These are phyloP conservation scores for Hylia prasina DNA, from an alignment of 2,113 vertebrate species.

Conservation along the genomic window DNA sequence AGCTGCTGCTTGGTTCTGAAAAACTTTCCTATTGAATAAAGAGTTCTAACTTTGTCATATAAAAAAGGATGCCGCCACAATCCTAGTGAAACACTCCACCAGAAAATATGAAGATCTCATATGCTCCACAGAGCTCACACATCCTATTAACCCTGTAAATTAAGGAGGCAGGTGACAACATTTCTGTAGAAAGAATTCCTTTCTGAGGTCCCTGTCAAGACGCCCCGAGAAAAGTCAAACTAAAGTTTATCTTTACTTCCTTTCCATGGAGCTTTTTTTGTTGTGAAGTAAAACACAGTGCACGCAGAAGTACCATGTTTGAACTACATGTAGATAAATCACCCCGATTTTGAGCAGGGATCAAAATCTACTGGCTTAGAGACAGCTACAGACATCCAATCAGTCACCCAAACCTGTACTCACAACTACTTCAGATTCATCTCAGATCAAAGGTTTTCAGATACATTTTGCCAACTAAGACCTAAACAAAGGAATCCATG, in stretches of 20 bases:
- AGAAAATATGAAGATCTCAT: background rate
- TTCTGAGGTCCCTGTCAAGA: background rate
- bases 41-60: background rate
- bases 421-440: background rate
- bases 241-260: background rate
- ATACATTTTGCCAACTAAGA: background rate
- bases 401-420: background rate
- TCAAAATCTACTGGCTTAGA: background rate
- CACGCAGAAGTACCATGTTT: background rate
- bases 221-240: background rate
- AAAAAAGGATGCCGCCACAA: background rate
- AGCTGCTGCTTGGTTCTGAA: background rate
- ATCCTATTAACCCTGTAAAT: background rate
- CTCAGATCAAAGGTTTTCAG: background rate
- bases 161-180: background rate
- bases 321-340: background rate
- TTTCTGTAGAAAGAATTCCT: background rate
- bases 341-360: background rate
- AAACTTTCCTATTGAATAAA: background rate
- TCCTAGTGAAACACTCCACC: background rate
- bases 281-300: background rate
- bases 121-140: background rate
- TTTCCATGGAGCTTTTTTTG: background rate
- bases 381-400: background rate
- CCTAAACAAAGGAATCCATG: background rate